Conservation (phyloP, 2,797 vertebrate species). For the Epinephelus malabaricus region DNA sequence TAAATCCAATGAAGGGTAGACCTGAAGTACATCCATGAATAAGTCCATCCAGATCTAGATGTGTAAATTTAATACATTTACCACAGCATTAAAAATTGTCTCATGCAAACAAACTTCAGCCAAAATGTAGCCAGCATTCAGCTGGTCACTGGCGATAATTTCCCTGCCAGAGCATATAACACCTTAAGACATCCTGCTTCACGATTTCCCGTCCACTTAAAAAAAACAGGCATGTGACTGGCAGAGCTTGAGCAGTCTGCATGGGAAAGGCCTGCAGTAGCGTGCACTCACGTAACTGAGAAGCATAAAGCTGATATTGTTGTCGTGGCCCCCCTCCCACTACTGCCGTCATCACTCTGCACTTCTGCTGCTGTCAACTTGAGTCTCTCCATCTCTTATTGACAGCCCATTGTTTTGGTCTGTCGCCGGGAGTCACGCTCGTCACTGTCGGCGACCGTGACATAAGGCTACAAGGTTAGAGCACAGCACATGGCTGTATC, state of each 20-base stretch:
- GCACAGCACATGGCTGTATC: conserved; percentile 27
- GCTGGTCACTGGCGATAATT: neutral
- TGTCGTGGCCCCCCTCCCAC: neutral
- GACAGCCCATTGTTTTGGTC: conserved; percentile 65
- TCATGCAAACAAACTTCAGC: neutral
- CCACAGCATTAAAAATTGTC: neutral
- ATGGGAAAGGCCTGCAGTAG: conserved; percentile 27
- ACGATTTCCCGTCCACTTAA: conserved; percentile 31
- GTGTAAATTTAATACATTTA: neutral
- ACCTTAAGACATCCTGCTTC: conserved; percentile 17
- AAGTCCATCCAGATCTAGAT: neutral
- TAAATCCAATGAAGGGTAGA: neutral
- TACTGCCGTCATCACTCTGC: conserved; percentile 26
- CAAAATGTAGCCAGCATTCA: neutral
- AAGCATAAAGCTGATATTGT: conserved; percentile 66
- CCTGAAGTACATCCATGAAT: neutral
- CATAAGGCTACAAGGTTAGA: conserved; percentile 47
- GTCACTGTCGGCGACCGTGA: conserved; percentile 42
- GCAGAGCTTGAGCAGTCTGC: conserved; percentile 47
- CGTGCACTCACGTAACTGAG: conserved; percentile 32
- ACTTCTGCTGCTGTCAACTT: conserved; percentile 63
- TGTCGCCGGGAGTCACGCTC: conserved; percentile 53
- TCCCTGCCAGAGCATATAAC: conserved; percentile 14
- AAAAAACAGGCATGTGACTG: conserved; percentile 43
- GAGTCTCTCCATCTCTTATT: conserved; percentile 56